Evolutionary conservation across 2,888 invertebrate genomes (phyloP), one percentile per base, ranked within the genome.

Genomic region (Rapana venosa): DNA sequence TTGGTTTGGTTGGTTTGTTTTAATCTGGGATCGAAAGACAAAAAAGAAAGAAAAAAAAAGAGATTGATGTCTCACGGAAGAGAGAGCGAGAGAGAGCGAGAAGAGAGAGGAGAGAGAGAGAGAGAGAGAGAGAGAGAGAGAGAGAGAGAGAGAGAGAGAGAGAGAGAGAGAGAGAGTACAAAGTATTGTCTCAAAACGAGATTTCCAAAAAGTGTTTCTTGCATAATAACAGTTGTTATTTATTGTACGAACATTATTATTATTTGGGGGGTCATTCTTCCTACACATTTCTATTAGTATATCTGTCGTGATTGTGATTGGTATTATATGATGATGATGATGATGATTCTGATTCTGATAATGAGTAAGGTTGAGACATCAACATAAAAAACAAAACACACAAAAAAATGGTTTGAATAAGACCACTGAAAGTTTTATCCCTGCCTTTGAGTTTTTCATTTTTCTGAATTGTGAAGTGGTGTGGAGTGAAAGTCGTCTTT

Each of bases 111-210:
- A 32, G 20, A 20, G 79, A 35, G 36, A 35, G 79, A 35, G 79
- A 35, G 79, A 35, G 79, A 35, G 79, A 32, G 79, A 35, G 79
- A 74, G 79, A 35, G 79, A 35, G 79, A 79, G 79, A 79, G 35
- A 79, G 79, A 79, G 79, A 79, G 79, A 79, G 79, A 79, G 79
- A 79, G 81, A 83, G 47, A 47, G 81, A 83, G 81, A 83, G 81
- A 83, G 81, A 83, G 1, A 13, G 36, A 83, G 36, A 83, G 47
- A 47, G 47, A 83, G 81, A 83, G 47, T 47, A 47, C 47, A 47
- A 47, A 47, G 66, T 17, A 66, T 17, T 22, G 66, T 26, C 20
- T 22, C 20, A 66, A 26, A 66, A 26, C 66, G 66, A 66, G 66
- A 66, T 17, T 22, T 17, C 20, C 20, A 26, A 66, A 61, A 47